Percentiles rank a stretch among this genome's conserved stretches.
These are phyloP conservation scores for Drosophila glabriapex DNA, from an alignment of 2,888 invertebrate species.

Conservation along the genomic window DNA sequence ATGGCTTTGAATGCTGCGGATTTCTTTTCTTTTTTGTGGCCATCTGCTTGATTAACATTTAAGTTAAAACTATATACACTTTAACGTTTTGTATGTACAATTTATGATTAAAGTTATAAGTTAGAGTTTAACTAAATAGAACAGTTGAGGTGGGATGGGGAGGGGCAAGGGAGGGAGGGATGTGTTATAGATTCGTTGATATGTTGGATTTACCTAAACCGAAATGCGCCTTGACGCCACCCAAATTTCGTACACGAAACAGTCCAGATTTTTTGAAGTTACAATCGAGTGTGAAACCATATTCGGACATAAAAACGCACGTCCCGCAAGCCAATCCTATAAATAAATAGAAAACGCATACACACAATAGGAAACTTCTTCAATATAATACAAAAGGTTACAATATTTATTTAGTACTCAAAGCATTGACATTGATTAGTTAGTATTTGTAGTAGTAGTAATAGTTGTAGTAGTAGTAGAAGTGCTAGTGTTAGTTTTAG, in stretches of 20 bases:
- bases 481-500: neutral
- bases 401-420: conserved; percentile 37
- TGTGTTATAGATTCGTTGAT: conserved; percentile 22
- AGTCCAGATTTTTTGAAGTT: conserved; percentile 96
- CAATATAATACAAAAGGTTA: conserved; percentile 66
- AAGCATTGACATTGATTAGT: conserved; percentile 32
- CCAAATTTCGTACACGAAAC: conserved; percentile 95
- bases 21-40: conserved; percentile 6
- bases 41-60: conserved; percentile 32
- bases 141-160: neutral
- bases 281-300: conserved; percentile 95
- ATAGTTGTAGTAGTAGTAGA: neutral
- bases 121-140: neutral
- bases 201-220: conserved; percentile 91
- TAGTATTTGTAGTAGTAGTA: neutral
- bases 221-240: conserved; percentile 95
- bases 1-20: conserved; percentile 56
- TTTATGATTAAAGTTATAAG: neutral
- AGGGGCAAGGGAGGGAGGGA: neutral
- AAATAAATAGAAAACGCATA: conserved; percentile 84
- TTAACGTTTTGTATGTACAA: conserved; percentile 32
- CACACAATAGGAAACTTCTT: conserved; percentile 80
- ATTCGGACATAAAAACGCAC: conserved; percentile 95
- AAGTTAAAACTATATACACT: conserved; percentile 29
- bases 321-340: conserved; percentile 89